phyloP scores from a whole-genome alignment of 2,888 invertebrate species.

The Tridacna crocea region DNA sequence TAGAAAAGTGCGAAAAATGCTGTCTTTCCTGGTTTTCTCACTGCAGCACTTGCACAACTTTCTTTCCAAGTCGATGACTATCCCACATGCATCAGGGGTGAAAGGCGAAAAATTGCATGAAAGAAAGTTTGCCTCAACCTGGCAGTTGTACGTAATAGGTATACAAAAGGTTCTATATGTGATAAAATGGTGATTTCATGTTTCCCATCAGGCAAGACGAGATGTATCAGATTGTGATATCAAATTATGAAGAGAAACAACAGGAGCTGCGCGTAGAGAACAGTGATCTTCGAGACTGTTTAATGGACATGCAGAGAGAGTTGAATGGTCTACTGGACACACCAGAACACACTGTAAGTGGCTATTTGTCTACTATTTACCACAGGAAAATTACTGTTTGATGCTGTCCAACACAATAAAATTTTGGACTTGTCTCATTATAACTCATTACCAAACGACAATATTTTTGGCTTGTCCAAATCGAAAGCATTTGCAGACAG shows the following conservation, averaged over 20 bases:
- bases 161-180: not conserved
- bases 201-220: constrained; percentile 75
- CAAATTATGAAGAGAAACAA: constrained; percentile 80
- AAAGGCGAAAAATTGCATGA: no score
- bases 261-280: constrained; percentile 80
- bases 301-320: constrained; percentile 77
- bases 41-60: no score
- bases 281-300: constrained; percentile 76
- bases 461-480: no score
- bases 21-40: no score
- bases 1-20: no score
- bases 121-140: no score
- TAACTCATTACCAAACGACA: no score
- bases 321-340: constrained; percentile 55
- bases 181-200: not conserved
- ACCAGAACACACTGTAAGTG: constrained; percentile 28
- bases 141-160: not conserved
- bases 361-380: constrained; percentile 40
- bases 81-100: no score
- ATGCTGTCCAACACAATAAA: not conserved
- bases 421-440: no score
- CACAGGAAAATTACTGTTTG: not conserved
- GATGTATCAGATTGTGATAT: constrained; percentile 77
- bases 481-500: no score
- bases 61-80: no score